Percentiles rank a stretch among this genome's conserved stretches.
These are phyloP conservation scores for Elgonia sp. DNA, from an alignment of 2,888 invertebrate genomes.

Conservation along the genomic window DNA sequence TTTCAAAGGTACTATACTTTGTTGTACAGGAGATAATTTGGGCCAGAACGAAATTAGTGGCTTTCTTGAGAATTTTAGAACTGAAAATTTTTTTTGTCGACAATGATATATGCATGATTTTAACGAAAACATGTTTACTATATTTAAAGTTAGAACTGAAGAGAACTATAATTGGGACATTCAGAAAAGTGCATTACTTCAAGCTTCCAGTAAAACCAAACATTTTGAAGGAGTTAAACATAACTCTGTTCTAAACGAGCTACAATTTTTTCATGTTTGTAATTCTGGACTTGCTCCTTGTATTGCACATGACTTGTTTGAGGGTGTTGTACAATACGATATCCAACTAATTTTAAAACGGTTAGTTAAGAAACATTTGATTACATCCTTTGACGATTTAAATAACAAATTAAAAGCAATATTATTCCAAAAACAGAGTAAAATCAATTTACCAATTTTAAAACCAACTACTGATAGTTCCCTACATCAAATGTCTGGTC, in stretches of 20 bases:
- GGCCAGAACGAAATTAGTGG: constrained; percentile 60
- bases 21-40: constrained; percentile 43
- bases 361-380: constrained; percentile 58
- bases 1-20: constrained; percentile 41
- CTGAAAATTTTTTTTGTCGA: constrained; percentile 55
- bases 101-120: constrained; percentile 68
- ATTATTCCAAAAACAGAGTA: constrained; percentile 13
- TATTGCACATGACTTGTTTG: constrained; percentile 80
- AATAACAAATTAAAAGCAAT: constrained; percentile 7
- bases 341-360: constrained; percentile 76
- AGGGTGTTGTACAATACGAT: constrained; percentile 79
- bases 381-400: constrained; percentile 33
- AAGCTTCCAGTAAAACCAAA: not conserved
- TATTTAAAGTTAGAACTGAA: constrained; percentile 40
- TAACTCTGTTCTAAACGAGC: constrained; percentile 78
- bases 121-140: constrained; percentile 40
- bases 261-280: constrained; percentile 79
- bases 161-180: constrained; percentile 46
- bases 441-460: constrained; percentile 45
- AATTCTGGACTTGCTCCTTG: constrained; percentile 80
- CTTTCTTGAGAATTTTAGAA: constrained; percentile 75
- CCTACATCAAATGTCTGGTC: no score
- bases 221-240: constrained; percentile 77
- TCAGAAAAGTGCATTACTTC: constrained; percentile 27
- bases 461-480: constrained; percentile 38